phyloP scores from a whole-genome alignment of 2,797 vertebrate genomes.

The Brotogeris chrysoptera region DNA sequence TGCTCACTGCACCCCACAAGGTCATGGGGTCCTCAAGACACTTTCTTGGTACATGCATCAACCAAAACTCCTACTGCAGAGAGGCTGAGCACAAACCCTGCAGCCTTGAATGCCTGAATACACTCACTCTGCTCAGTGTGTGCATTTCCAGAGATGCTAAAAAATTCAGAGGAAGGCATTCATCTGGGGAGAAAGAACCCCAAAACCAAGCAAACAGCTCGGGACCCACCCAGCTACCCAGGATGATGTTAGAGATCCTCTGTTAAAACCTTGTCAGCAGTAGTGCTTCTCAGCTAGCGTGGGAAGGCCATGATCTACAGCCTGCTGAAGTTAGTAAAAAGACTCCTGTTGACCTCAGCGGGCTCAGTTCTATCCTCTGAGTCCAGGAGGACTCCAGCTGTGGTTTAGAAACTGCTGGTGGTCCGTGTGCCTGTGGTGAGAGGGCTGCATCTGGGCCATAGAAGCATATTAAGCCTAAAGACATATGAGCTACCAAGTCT shows the following conservation, averaged over 20 bases:
- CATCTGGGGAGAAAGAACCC: background rate
- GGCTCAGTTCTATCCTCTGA: background rate
- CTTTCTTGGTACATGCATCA: background rate
- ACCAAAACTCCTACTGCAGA: background rate
- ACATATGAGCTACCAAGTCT: slow-evolving; percentile 27
- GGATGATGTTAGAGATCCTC: background rate
- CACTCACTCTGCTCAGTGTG: background rate
- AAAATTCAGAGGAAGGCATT: background rate
- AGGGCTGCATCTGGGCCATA: slow-evolving; percentile 20
- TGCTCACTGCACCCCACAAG: background rate
- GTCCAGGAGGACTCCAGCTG: background rate
- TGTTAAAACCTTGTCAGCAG: background rate
- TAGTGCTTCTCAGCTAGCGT: background rate
- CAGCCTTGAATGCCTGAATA: background rate
- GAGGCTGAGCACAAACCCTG: background rate
- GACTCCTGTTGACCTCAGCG: background rate
- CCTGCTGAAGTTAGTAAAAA: slow-evolving; percentile 5
- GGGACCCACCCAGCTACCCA: background rate
- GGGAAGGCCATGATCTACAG: slow-evolving; percentile 28
- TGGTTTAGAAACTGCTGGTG: slow-evolving; percentile 21
- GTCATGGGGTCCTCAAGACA: background rate
- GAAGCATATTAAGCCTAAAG: background rate
- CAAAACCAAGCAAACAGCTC: background rate
- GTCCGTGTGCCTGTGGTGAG: slow-evolving; percentile 7
- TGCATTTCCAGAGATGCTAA: background rate